Conservation (phyloP, 2,113 vertebrate species). For the Vanacampus margaritifer region DNA sequence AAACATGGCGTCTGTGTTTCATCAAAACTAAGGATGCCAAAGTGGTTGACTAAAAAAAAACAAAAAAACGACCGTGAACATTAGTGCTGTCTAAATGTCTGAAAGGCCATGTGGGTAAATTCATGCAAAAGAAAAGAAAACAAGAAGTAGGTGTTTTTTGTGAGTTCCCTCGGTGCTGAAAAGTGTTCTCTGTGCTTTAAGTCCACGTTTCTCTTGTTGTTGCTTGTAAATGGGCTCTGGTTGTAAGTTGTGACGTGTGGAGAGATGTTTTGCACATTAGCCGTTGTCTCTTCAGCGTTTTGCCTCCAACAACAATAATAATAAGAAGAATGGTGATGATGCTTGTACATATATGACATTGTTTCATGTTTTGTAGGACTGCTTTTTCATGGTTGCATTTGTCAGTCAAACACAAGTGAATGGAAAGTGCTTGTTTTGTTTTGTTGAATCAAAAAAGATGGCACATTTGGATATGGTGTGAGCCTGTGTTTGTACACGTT, state of each 20-base stretch:
- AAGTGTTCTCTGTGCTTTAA: neutral
- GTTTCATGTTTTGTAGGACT: constrained; percentile 75
- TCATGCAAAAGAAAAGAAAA: neutral
- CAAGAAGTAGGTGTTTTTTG: neutral
- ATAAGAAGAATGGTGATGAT: constrained; percentile 46
- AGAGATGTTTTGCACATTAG: constrained; percentile 66
- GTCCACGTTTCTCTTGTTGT: neutral
- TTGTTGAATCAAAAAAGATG: constrained; percentile 52
- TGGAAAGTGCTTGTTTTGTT: constrained; percentile 69
- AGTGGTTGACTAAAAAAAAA: neutral
- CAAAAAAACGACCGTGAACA: neutral
- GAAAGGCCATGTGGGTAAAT: neutral
- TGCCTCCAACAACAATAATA: constrained; percentile 66
- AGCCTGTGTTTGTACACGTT: neutral
- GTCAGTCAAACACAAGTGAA: constrained; percentile 66
- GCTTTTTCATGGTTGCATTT: constrained; percentile 75
- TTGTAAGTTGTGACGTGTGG: constrained; percentile 24
- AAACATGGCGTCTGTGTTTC: neutral
- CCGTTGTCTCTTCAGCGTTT: constrained; percentile 66
- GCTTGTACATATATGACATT: constrained; percentile 76
- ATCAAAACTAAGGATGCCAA: neutral
- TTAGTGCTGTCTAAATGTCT: neutral
- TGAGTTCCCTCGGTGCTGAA: neutral
- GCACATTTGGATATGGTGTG: neutral
- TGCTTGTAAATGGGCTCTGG: neutral